Base-by-base conservation (phyloP, 1,140 invertebrate genomes). In the Drosophila watanabei region DNA sequence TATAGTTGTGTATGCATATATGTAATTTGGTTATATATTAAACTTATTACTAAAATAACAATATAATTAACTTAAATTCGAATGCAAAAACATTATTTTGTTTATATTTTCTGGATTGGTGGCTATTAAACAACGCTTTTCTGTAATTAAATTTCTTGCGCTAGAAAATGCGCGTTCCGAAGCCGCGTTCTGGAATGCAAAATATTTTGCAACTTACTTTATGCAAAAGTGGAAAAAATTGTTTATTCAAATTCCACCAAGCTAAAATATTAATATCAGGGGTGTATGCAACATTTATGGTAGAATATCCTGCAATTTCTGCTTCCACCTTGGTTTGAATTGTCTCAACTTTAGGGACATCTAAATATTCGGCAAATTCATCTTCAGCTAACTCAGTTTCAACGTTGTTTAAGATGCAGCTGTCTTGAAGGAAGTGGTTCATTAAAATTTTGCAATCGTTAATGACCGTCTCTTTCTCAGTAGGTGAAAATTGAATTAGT, bases 91-190 rank as follows among this genome's bases (percentile, higher is more conserved):
- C 39, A 41, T 41, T 41, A 41, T 41, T 41, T 41, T 41, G 39
- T 41, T 41, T 16, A 41, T 41, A 41, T 10, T 41, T 16, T 41
- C 39, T 2, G 39, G 14, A 14, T 41, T 41, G 16, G 16, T 41
- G 16, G 39, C 39, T n/a, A 41, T 9, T 41, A 7, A 6, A 13
- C 14, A n/a, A 41, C 39, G 39, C 16, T 41, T 41, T n/a, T 48
- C 63, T 8, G 52, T 30, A 4, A 65, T 65, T 30, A 65, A 45
- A 48, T 58, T 66, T 66, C 20, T 58, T 4, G 41, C 41, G 41
- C 57, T 33, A 64, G 52, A 56, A 56, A 58, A 66, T 10, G 41
- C 14, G 52, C 52, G 43, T 24, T 24, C 54, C 48, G n/a, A n/a
- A n/a, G n/a, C n/a, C n/a, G 18, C 63, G 58, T n/a, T 4, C 35